These are phyloP conservation scores for Heliconius aoede DNA, from an alignment of 2,888 invertebrate genomes.

Conservation along the genomic window DNA sequence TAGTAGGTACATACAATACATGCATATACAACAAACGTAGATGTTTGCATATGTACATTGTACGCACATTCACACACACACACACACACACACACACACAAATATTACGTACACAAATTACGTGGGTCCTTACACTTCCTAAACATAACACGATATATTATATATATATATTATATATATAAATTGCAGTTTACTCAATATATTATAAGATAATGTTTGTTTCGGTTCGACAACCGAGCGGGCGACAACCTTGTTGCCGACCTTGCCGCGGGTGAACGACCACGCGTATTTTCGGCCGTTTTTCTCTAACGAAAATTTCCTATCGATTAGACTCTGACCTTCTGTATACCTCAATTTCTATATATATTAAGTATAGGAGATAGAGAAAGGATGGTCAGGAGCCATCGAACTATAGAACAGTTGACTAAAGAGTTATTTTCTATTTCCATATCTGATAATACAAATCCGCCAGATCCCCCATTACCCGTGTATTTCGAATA, in stretches of 20 bases:
- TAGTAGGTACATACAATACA: neutral
- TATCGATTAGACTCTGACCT: slow-evolving; percentile 61
- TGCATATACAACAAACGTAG: neutral
- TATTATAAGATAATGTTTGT: slow-evolving; percentile 59
- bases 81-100: neutral
- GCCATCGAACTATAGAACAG: too few species aligned
- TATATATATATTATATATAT: too few species aligned
- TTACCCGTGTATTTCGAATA: too few species aligned
- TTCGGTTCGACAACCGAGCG: slow-evolving; percentile 59
- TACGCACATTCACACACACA: neutral
- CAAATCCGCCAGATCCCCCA: too few species aligned
- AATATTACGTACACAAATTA: slow-evolving; percentile 19
- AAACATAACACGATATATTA: slow-evolving; percentile 23
- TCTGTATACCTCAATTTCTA: slow-evolving; percentile 47
- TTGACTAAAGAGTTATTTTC: too few species aligned
- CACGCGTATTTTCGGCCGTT: slow-evolving; percentile 72
- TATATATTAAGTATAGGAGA: slow-evolving; percentile 11
- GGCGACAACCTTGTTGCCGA: slow-evolving; percentile 70
- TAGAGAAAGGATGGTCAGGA: slow-evolving; percentile 17
- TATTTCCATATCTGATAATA: neutral
- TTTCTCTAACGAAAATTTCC: slow-evolving; percentile 77
- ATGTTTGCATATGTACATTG: neutral
- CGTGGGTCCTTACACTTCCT: slow-evolving; percentile 24
- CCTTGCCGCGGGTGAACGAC: slow-evolving; percentile 72
- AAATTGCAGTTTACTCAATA: slow-evolving; percentile 40